These are phyloP conservation scores for Chlorodrepanis virens DNA, from an alignment of 2,113 vertebrate genomes.

Conservation along the genomic window DNA sequence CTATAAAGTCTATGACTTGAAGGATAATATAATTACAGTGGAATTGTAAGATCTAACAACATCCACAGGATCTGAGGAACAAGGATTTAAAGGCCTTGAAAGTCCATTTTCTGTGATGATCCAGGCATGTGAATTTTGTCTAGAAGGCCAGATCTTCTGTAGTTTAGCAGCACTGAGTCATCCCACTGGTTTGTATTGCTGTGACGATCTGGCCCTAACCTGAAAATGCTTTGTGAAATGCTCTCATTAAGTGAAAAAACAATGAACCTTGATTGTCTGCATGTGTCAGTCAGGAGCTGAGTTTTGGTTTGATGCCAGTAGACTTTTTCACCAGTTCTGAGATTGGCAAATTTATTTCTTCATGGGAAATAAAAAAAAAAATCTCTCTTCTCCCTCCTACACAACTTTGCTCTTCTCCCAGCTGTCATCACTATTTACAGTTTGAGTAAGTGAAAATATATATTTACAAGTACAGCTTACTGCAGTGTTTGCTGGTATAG, in stretches of 20 bases:
- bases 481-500: constrained; percentile 3
- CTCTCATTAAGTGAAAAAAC: background rate
- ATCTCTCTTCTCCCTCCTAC: background rate
- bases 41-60: background rate
- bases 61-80: background rate
- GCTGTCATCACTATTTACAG: constrained; percentile 12
- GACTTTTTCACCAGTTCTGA: background rate
- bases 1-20: background rate
- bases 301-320: background rate
- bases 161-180: background rate
- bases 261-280: background rate
- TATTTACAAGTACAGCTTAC: constrained; percentile 1
- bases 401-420: background rate
- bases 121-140: background rate
- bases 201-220: background rate
- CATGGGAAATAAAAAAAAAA: background rate
- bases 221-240: background rate
- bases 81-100: background rate
- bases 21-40: background rate
- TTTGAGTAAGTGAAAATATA: constrained; percentile 6
- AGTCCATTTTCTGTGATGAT: background rate
- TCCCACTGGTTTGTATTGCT: background rate
- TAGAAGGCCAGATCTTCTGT: background rate
- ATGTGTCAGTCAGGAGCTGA: background rate
- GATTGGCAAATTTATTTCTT: background rate